Base-by-base conservation (phyloP, 2,113 vertebrate species). In the Lonchura striata region DNA sequence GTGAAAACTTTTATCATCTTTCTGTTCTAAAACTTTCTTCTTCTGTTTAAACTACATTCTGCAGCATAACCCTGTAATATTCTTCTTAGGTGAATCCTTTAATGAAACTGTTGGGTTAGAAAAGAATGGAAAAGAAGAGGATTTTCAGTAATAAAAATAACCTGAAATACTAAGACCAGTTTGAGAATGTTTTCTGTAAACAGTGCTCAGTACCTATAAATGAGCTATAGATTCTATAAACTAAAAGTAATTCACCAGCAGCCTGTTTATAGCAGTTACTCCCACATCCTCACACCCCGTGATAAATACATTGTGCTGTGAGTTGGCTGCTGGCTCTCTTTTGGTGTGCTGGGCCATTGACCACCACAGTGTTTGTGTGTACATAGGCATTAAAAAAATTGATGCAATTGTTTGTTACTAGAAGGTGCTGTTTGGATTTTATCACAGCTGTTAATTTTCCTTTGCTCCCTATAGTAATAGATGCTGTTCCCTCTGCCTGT, bases 201-300 rank as follows among this genome's bases (percentile, higher is more conserved):
- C 14, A 23, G 4, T 49, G 11, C 15, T 65, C 16, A 16, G 28
- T 72, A 18, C 46, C 37, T 81, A 10, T 64, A 60, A 75, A 47
- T 52, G 49, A 4, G 2, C 47, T 81, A 3, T 63, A 22, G 13
- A 66, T 57, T 39, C 25, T 66, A n/a, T 37, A 24, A 70, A 31
- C 22, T 74, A 14, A 4, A 5, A 23, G 7, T 39, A 2, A 60
- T 82, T 81, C 2, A 12, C 4, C 16, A 35, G 6, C 39, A 79
- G 3, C 14, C 35, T 35, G 33, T 69, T 27, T 2, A 2, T 7
- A 52, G 18, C 52, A 31, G 13, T 17, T 60, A 30, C 49, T 27
- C 35, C 2, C 56, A 10, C 20, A 7, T 27, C 18, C 0, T 0
- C 15, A 1, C 1, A 0, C 9, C n/a, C 22, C 0, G 0, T 27